Base-by-base conservation (phyloP, 2,888 invertebrate species). In the Megastigmus dorsalis region DNA sequence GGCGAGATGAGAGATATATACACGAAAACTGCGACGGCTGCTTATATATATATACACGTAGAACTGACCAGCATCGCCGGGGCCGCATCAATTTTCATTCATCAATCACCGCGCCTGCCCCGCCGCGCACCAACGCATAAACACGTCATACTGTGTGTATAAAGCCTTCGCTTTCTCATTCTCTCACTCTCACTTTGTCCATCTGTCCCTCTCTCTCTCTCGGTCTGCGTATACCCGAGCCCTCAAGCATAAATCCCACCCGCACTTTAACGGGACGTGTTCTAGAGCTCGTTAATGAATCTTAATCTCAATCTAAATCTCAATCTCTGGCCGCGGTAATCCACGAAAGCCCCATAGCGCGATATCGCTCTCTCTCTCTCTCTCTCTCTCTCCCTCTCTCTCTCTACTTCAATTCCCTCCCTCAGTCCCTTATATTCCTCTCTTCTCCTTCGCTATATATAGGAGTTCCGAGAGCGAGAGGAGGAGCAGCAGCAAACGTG, bases 281-380 rank as follows among this genome's bases (percentile, higher is more conserved):
- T 67, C 50, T 26, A 55, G 63, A 63, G 65, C 57, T 57, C 65
- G 57, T 72, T 65, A 72, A 72, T 65, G 72, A 72, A 72, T 72
- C 72, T 72, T 72, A 72, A 72, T 72, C 72, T 65, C 65, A 52
- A 72, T 72, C 72, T 57, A 62, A 70, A 63, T 70, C 70, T 70
- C 62, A 54, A 70, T 63, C 54, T 70, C 70, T 63, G 33, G 30
- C 36, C 36, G 10, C 55, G 15, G 36, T 65, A 55, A 36, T 54
- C 52, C 62, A 52, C 52, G 33, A 33, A 52, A 52, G 43, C 52
- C 13, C 26, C 28, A 15, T 30, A n/a, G 63, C 45, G 30, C 26
- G 26, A 26, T 20, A 28, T 38, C n/a, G 41, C 26, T 20, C n/a
- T 7, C 15, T 5, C 15, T 18, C 20, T 7, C 20, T 18, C 41